These are phyloP conservation scores for Palythoa caribaeorum DNA, from an alignment of 92 coral and sea anemone species.

Conservation along the genomic window DNA sequence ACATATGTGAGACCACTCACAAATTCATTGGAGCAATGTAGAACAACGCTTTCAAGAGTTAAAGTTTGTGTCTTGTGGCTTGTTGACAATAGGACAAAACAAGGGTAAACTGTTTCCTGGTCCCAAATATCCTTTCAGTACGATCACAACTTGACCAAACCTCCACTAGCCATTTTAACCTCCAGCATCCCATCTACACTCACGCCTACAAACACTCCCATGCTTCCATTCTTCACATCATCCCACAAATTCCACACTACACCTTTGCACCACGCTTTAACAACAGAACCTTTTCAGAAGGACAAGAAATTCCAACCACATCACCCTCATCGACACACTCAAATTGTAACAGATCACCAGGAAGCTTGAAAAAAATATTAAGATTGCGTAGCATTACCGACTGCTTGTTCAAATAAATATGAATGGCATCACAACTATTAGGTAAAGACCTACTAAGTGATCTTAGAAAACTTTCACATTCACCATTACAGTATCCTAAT, in stretches of 20 bases:
- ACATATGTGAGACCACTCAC: constrained; percentile 37
- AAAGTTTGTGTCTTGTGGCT: constrained; percentile 28
- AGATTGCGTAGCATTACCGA: not conserved
- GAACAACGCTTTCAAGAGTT: constrained; percentile 27
- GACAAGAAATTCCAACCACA: not conserved
- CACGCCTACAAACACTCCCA: not conserved
- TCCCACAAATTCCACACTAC: not conserved
- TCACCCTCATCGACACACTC: no score
- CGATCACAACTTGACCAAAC: not conserved
- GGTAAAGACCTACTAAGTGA: not conserved
- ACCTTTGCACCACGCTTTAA: not conserved
- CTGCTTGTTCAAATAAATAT: not conserved
- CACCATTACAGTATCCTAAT: not conserved
- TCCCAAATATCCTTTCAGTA: constrained; percentile 8
- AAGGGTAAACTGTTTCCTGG: constrained; percentile 37
- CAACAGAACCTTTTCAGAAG: not conserved
- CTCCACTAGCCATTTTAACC: not conserved
- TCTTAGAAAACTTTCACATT: not conserved
- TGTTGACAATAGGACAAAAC: constrained; percentile 22
- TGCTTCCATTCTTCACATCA: not conserved
- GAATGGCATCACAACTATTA: not conserved
- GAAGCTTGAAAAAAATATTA: no score
- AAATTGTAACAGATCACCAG: no score
- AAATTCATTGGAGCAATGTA: constrained; percentile 40
- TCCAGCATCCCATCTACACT: not conserved